Conservation (phyloP, 2,113 vertebrate genomes). For the Tonatia bakeri region DNA sequence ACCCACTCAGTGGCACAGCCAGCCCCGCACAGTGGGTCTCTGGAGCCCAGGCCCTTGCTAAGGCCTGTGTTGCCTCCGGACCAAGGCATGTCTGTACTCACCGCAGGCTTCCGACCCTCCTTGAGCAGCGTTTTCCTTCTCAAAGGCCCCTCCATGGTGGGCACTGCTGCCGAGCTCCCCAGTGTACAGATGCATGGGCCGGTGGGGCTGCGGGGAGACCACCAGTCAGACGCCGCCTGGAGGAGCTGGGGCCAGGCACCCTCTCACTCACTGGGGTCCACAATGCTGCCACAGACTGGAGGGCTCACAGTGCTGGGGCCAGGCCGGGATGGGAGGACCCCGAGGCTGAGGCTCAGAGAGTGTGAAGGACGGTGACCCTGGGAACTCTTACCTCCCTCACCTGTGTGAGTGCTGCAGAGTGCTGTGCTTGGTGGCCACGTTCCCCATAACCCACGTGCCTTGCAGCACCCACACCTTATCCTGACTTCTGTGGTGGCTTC, state of each 20-base stretch:
- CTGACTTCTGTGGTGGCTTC: background rate
- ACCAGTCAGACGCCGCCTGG: background rate
- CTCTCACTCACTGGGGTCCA: background rate
- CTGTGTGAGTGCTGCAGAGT: background rate
- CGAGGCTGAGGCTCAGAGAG: background rate
- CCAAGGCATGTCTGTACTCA: conserved; percentile 63
- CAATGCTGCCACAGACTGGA: background rate
- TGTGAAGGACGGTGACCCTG: background rate
- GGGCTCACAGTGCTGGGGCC: background rate
- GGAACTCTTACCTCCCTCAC: no score
- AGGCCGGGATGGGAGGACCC: background rate
- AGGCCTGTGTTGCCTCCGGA: rapidly evolving
- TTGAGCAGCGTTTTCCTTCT: conserved; percentile 93
- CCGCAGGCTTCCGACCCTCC: conserved; percentile 94
- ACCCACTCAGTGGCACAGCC: background rate
- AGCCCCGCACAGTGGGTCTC: background rate
- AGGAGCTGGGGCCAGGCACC: background rate
- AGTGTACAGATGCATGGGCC: conserved; percentile 85
- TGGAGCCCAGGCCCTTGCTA: background rate
- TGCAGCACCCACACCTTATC: no score
- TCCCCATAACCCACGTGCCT: background rate
- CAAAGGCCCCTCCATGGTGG: conserved; percentile 92
- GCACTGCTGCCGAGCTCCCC: conserved; percentile 80
- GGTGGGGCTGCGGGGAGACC: conserved; percentile 80
- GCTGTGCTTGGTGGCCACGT: background rate